Conservation (phyloP, 2,888 invertebrate genomes). For the Phymatocera aterrima region DNA sequence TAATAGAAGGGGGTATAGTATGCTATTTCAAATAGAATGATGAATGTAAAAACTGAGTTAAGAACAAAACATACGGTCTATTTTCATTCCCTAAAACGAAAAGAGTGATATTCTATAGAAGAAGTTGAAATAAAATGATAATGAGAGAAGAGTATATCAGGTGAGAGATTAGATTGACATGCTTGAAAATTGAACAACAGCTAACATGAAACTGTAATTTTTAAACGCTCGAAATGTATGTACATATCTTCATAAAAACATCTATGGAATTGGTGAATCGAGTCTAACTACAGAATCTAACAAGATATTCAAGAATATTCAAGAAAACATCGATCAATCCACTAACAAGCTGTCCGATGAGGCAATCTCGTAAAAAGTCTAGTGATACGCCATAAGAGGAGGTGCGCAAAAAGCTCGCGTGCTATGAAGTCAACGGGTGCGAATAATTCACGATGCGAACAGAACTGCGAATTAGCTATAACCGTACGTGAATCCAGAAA, state of each 20-base stretch:
- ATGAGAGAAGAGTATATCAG: conserved; percentile 71
- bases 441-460: not conserved
- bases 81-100: conserved; percentile 33
- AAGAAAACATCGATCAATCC: not conserved
- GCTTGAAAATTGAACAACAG: conserved; percentile 1
- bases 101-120: conserved; percentile 52
- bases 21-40: not conserved
- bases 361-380: not conserved
- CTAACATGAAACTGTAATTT: not conserved
- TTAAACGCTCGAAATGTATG: not conserved
- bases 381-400: not conserved
- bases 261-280: not conserved
- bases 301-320: not conserved
- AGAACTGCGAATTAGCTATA: not conserved
- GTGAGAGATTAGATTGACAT: not conserved
- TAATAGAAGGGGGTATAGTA: not conserved
- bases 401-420: not conserved
- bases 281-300: not conserved
- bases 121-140: conserved; percentile 72
- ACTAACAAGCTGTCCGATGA: not conserved
- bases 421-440: not conserved
- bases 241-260: not conserved
- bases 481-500: no score
- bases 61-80: not conserved
- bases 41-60: not conserved